These are phyloP conservation scores for Drosophila neocordata DNA, from an alignment of 1,140 invertebrate genomes.

Conservation along the genomic window DNA sequence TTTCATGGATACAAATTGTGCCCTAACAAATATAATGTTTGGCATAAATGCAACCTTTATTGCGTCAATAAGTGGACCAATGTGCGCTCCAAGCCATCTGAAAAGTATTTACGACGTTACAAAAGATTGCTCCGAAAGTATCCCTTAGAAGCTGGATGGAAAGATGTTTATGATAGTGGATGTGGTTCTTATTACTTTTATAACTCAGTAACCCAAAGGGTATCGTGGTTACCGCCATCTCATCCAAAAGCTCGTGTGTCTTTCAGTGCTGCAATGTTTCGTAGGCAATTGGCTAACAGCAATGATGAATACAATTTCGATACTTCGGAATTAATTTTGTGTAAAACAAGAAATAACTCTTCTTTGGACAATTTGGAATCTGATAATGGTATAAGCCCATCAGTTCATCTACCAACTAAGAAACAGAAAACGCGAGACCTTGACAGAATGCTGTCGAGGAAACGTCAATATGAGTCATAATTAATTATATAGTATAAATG, in stretches of 20 bases:
- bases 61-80: constrained; percentile 95
- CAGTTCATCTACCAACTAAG: constrained; percentile 25
- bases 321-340: constrained; percentile 22
- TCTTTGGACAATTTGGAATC: constrained; percentile 24
- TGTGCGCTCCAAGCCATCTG: constrained; percentile 88
- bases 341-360: constrained; percentile 15
- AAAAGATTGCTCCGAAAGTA: constrained; percentile 92
- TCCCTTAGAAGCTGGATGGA: constrained; percentile 96
- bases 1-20: constrained; percentile 90
- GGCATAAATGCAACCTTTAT: constrained; percentile 95
- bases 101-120: constrained; percentile 90
- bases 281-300: constrained; percentile 85
- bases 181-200: constrained; percentile 84
- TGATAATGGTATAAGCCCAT: constrained; percentile 24
- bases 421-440: constrained; percentile 60
- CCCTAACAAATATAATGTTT: constrained; percentile 98
- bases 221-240: constrained; percentile 96
- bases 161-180: constrained; percentile 95
- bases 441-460: constrained; percentile 52
- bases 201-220: constrained; percentile 81
- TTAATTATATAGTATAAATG: neutral
- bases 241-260: constrained; percentile 94
- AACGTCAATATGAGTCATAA: constrained; percentile 53
- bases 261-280: constrained; percentile 91
- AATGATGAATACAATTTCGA: constrained; percentile 62